Percentiles rank a stretch among this genome's conserved stretches.
phyloP scores from a whole-genome alignment of 2,888 invertebrate species.

The Lasioglossum morio region DNA sequence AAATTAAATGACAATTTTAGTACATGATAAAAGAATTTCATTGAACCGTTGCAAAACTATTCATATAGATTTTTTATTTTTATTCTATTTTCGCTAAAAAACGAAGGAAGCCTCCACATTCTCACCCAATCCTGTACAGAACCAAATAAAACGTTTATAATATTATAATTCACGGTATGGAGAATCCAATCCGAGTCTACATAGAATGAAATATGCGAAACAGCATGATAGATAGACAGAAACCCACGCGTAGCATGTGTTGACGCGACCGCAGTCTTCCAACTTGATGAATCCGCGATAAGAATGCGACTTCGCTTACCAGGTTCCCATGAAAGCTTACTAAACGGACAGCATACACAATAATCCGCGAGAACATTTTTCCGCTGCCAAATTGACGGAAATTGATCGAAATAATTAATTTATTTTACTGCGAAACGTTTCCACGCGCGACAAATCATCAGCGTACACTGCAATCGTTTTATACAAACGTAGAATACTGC shows the following conservation, averaged over 20 bases:
- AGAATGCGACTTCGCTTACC: background rate
- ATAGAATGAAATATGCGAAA: background rate
- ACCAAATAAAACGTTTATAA: background rate
- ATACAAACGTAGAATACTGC: background rate
- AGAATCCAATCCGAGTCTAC: background rate
- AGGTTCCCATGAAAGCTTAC: background rate
- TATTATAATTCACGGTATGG: background rate
- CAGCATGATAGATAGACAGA: background rate
- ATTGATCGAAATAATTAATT: background rate
- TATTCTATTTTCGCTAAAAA: no score
- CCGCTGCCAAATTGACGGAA: background rate
- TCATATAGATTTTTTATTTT: no score
- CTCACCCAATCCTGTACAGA: no score
- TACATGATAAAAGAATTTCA: background rate
- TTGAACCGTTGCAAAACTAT: background rate
- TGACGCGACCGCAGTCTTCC: background rate
- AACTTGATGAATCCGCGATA: constrained; percentile 3
- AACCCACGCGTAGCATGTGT: constrained; percentile 6
- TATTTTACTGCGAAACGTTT: background rate
- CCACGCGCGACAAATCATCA: background rate
- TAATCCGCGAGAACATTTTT: background rate
- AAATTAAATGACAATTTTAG: background rate
- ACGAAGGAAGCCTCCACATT: no score
- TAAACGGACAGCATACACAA: background rate
- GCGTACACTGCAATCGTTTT: no score